Evolutionary conservation across 1,140 invertebrate genomes (phyloP).

Genomic region (Babylonia areolata): DNA sequence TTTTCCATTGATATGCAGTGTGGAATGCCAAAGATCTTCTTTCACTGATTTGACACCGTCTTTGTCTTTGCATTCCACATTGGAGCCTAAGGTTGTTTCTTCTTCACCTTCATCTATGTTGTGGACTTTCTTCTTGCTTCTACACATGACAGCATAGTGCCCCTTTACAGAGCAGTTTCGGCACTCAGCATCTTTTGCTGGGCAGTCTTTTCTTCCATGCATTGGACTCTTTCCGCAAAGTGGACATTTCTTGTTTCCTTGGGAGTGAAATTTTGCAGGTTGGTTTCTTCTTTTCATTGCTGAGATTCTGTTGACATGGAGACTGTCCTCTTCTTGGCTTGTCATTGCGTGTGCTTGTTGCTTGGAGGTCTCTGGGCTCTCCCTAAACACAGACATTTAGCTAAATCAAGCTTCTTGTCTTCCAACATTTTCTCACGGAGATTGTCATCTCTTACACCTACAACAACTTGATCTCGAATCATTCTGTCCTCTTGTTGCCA

Average conservation of each 20-base stretch:
- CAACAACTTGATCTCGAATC: background rate
- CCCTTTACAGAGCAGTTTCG: background rate
- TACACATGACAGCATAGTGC: background rate
- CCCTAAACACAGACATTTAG: background rate
- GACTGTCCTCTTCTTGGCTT: background rate
- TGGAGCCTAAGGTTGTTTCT: background rate
- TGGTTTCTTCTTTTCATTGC: background rate
- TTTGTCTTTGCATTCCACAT: background rate
- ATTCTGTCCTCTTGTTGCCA: slow-evolving; percentile 5
- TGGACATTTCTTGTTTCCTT: background rate
- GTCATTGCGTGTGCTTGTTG: background rate
- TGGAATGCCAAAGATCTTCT: background rate
- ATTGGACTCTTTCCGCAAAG: background rate
- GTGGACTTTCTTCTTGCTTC: background rate
- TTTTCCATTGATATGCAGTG: background rate
- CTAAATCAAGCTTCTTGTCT: background rate
- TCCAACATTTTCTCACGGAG: background rate
- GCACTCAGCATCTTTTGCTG: slow-evolving; percentile 6
- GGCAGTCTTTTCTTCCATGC: background rate
- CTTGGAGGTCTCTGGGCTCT: slow-evolving; percentile 3
- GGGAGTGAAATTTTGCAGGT: background rate
- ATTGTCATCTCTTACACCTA: background rate
- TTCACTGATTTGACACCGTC: background rate
- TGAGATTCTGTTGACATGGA: background rate
- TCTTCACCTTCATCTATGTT: background rate